These are phyloP conservation scores for Clytia hemisphaerica DNA, from an alignment of 30 jellyfish, hydroid and myxozoan species.

Conservation along the genomic window DNA sequence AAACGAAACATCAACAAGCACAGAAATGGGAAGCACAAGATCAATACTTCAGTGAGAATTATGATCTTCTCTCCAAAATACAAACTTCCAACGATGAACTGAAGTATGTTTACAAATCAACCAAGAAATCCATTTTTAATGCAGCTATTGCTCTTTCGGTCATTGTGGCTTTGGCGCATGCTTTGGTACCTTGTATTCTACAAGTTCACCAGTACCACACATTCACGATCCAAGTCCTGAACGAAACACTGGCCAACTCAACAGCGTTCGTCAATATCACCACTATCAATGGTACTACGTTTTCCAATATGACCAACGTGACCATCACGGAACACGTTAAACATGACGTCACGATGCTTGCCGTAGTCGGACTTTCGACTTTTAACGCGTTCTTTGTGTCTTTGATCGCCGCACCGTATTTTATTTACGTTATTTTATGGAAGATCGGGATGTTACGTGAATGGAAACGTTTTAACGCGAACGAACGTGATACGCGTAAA, in stretches of 20 bases:
- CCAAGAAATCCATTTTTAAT: too few species aligned
- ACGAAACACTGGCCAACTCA: too few species aligned
- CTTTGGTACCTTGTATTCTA: too few species aligned
- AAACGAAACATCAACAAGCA: neutral
- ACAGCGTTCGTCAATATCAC: too few species aligned
- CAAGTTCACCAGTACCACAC: too few species aligned
- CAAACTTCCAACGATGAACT: neutral
- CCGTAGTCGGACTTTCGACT: slow-evolving; percentile 13
- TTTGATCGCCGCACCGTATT: slow-evolving; percentile 8
- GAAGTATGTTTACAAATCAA: neutral
- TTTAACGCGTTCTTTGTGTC: slow-evolving; percentile 10
- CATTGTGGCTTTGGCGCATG: too few species aligned
- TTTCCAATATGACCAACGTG: too few species aligned
- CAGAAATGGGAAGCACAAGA: slow-evolving; percentile 17
- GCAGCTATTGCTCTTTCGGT: too few species aligned
- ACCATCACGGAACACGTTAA: too few species aligned
- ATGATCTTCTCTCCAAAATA: neutral
- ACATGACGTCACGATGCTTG: too few species aligned
- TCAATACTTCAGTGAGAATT: slow-evolving; percentile 5
- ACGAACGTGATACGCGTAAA: slow-evolving; percentile 5
- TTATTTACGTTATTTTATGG: slow-evolving; percentile 16
- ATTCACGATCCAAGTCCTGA: too few species aligned
- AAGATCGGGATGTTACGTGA: slow-evolving; percentile 9
- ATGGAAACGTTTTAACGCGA: slow-evolving; percentile 20
- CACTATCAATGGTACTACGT: too few species aligned